phyloP scores from a whole-genome alignment of 2,797 vertebrate genomes.

The Cossypha caffra region DNA sequence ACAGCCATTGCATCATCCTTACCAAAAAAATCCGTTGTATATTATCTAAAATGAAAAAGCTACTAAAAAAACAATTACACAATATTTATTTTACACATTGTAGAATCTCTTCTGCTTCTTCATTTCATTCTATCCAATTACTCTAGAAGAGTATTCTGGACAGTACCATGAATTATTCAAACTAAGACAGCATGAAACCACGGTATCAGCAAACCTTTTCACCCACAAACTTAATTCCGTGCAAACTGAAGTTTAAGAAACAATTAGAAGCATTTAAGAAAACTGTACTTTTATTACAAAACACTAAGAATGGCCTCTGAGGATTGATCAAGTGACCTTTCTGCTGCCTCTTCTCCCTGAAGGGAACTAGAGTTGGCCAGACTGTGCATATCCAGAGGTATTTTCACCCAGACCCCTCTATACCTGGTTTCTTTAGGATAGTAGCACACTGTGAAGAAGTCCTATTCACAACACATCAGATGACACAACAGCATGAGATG shows the following conservation, averaged over 20 bases:
- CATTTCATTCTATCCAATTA: neutral
- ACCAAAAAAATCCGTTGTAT: neutral
- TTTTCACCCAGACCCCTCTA: neutral
- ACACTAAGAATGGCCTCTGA: neutral
- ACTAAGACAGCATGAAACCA: neutral
- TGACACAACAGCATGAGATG: neutral
- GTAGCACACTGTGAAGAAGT: neutral
- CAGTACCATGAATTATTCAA: neutral
- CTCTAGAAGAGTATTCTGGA: neutral
- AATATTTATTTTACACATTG: neutral
- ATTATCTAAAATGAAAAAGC: neutral
- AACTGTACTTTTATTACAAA: neutral
- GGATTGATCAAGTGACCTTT: neutral
- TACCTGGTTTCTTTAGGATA: neutral
- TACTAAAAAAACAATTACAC: neutral
- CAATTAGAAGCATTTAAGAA: neutral
- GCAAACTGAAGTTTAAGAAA: neutral
- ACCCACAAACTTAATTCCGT: neutral
- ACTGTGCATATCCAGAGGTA: neutral
- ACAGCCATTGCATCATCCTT: neutral
- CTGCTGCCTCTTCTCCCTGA: neutral
- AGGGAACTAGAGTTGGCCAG: neutral
- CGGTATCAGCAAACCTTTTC: neutral
- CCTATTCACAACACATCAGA: neutral
- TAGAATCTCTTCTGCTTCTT: neutral